Conservation (phyloP, 2,888 invertebrate genomes). For the Punctoribates punctum region DNA sequence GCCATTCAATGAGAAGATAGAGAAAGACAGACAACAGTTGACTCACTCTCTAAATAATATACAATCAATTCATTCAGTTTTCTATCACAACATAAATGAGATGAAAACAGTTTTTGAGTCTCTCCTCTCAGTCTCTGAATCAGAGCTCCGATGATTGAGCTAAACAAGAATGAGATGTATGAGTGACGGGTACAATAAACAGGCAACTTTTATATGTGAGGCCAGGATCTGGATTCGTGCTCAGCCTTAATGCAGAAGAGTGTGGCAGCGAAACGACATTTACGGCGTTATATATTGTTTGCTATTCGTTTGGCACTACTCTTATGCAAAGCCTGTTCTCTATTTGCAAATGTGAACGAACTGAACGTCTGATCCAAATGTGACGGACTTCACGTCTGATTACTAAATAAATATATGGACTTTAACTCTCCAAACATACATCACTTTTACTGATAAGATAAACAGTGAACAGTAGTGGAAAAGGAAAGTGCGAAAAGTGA, state of each 20-base stretch:
- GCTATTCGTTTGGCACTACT: not conserved
- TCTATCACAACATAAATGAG: conserved; percentile 1
- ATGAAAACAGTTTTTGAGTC: not conserved
- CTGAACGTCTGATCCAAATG: not conserved
- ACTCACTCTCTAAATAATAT: conserved; percentile 10
- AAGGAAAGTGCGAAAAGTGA: no score
- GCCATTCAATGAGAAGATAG: not conserved
- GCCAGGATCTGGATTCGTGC: not conserved
- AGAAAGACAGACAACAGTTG: not conserved
- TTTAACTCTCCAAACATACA: no score
- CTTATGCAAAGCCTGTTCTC: conserved; percentile 18
- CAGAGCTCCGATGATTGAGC: no score
- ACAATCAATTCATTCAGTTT: not conserved
- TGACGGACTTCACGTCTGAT: no score
- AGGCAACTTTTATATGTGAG: not conserved
- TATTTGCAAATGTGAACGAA: conserved; percentile 10
- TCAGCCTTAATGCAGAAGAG: not conserved
- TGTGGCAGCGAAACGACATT: not conserved
- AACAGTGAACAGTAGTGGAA: no score
- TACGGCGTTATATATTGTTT: not conserved
- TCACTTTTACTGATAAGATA: no score
- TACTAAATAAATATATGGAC: not conserved
- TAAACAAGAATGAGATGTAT: not conserved
- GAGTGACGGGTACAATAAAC: not conserved
- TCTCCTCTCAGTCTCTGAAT: not conserved